Evolutionary conservation across 2,888 invertebrate species (phyloP), one percentile per base, ranked within the genome.

Genomic region (Andrena trimmerana): DNA sequence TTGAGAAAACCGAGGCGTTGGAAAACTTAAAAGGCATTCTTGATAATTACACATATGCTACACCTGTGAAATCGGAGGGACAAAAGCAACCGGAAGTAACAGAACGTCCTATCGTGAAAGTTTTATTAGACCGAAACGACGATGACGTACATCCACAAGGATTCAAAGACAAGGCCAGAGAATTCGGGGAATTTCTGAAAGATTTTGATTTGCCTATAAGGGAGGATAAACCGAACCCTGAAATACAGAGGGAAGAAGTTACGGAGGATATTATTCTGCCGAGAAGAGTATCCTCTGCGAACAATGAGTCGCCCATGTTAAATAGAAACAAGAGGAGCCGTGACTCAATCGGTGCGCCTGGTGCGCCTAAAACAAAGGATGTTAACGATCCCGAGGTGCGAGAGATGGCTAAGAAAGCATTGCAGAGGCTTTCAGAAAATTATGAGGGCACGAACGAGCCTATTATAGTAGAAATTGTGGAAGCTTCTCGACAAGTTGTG

Each of bases 401-500:
- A 42, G 42, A 82, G 20, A 89, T 78, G 63, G 88, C 85, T 0
- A 42, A 85, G 0, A 72, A 86, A 36, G 81, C 67, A 29, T 33
- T 92, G 29, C 27, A 54, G 2, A 89, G 91, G 54, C 85, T 90
- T 42, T 89, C 92, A 0, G 62, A 86, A 31, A 82, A 71, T 36
- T 89, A 82, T 1, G 52, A 85, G 8, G 78, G 83, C 0, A 27
- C 76, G 0, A 86, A 90, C 31, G 90, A 92, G 54, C 90, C 89
- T 0, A 81, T 90, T n/a, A 83, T 95, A n/a, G 90, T 94, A 0
- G 91, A 94, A 70, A 90, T 96, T 3, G 92, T 93, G 67, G 94
- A 94, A 2, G 95, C 95, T 13, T 92, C 94, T 0, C 92, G 92
- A 24, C 95, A 96, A 92, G 91, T 95, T 8, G 95, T 96, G 6